Base-by-base conservation (phyloP, 2,113 vertebrate species). In the Picathartes gymnocephalus region DNA sequence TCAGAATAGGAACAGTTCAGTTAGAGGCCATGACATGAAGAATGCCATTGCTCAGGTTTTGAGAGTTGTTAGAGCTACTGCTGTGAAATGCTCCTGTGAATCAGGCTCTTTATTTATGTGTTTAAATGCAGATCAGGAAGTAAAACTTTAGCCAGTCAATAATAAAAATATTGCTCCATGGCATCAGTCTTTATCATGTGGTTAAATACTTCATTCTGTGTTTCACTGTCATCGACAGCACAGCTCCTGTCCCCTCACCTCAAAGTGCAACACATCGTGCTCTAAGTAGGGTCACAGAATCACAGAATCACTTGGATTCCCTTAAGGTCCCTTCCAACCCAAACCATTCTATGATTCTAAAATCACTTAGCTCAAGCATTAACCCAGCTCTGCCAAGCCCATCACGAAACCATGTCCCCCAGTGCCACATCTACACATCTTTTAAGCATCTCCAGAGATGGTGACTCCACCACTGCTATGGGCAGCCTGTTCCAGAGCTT, bases 1-100 rank as follows among this genome's bases (percentile, higher is more conserved):
- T 86, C 79, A 92, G 87, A 74, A 88, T 83, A 7, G 19, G 87
- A 88, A 62, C 39, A 42, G 39, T 77, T 91, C 68, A 80, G 33
- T 85, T 27, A 81, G 33, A 87, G 28, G 60, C 25, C 27, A 60
- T 24, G 74, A 77, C 56, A 58, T 73, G 40, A 96, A 79, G 79
- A 88, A 86, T 30, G 10, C 12, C 58, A 37, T 23, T 5, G 1
- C 54, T 70, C 9, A 24, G 39, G 51, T 73, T 37, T 76, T 17
- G 28, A 1, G 2, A 30, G 14, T 35, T 5, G 4, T 61, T 57
- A 54, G 14, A 51, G 13, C 23, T 69, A 40, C 22, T 70, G 72
- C 50, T 87, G 18, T 24, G 12, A 81, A 89, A 51, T 16, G 19
- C 10, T 81, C 64, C 69, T 58, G 16, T 31, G 45, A 88, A 76